Base-by-base conservation (phyloP, 2,888 invertebrate species). In the Iphiclides podalirius region DNA sequence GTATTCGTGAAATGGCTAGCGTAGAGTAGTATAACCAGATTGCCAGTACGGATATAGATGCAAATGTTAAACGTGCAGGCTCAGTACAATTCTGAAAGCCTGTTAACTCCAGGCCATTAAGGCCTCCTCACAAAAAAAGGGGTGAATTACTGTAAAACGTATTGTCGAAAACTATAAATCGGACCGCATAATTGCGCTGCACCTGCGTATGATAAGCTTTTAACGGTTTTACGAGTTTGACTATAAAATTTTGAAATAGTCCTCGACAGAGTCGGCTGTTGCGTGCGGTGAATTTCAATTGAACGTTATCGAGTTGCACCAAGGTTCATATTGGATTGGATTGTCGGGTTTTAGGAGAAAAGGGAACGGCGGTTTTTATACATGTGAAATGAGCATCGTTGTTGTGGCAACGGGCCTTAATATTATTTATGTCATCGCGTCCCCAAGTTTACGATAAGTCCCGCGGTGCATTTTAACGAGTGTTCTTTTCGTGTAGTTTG, bases 391-490 rank as follows among this genome's bases (percentile, higher is more conserved):
- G 62, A 60, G 65, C 64, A 63, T 63, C 62, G 66, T 70, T 64
- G 70, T 72, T 72, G 71, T 75, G 69, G 68, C 68, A 70, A 62
- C 68, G 65, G 66, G 65, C 66, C 74, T 75, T 72, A 65, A 78
- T 78, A 81, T 82, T 77, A 83, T 85, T 83, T 82, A 82, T 82
- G 82, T 80, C 79, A 75, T 67, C 77, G 74, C 67, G 66, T 71
- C 72, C 67, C 72, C 63, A 67, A 70, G 56, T 76, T 75, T 74
- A 72, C 66, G 75, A 72, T 67, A 66, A 52, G 62, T 58, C 61
- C 60, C 61, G 61, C 58, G 60, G 64, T 58, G 64, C 64, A 63
- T 72, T 75, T 75, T 79, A 79, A 75, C 72, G 72, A 76, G 60
- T 66, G 52, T 79, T 80, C 77, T 72, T 82, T 79, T 74, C 69